A percentile compares a stretch with the other conserved stretches of the same genome.
phyloP scores from a whole-genome alignment of 2,113 vertebrate species.

The Phalacrocorax pelagicus region DNA sequence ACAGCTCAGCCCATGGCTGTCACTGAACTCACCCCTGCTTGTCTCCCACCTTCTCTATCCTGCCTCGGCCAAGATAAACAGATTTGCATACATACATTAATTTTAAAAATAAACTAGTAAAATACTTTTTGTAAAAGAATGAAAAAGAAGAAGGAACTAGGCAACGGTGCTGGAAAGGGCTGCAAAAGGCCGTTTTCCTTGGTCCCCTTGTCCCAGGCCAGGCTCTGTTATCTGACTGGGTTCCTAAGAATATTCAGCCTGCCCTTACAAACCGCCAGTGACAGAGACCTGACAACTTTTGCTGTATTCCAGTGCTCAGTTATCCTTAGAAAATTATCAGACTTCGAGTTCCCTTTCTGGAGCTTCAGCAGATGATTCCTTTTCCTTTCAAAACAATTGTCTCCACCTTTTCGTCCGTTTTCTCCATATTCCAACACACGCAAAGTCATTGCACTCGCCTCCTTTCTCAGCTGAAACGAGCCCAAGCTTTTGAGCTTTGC shows the following conservation, averaged over 20 bases:
- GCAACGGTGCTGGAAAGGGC: background rate
- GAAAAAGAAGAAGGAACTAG: background rate
- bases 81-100: background rate
- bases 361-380: background rate
- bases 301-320: background rate
- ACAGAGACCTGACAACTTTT: background rate
- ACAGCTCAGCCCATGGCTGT: background rate
- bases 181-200: fast-evolving
- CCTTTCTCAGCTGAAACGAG: background rate
- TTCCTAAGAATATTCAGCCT: background rate
- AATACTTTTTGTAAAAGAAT: background rate
- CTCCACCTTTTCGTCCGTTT: background rate
- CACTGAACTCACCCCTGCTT: background rate
- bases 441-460: fast-evolving
- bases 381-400: background rate
- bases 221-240: fast-evolving
- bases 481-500: background rate
- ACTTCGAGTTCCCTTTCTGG: background rate
- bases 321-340: background rate
- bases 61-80: background rate
- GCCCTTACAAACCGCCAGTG: background rate
- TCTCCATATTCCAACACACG: fast-evolving
- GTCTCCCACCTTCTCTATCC: background rate
- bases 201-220: background rate
- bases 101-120: background rate